Percentiles rank a stretch among this genome's conserved stretches.
Evolutionary conservation across 2,797 vertebrate genomes (phyloP).

Genomic region (Lates japonicus): DNA sequence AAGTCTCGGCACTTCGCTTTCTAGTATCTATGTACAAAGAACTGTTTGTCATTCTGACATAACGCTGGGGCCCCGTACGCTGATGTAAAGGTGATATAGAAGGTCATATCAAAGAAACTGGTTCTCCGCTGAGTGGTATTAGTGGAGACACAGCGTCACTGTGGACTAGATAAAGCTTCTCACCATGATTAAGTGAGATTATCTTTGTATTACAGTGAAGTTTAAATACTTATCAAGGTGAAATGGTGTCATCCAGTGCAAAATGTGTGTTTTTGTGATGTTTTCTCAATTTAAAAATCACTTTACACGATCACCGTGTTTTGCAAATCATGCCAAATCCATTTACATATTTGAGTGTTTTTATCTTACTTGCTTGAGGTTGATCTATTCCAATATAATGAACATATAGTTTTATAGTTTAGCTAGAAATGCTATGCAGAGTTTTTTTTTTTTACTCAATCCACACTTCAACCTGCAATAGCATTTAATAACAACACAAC

Average conservation of each 20-base stretch:
- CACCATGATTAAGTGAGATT: conserved; percentile 40
- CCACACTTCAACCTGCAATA: neutral
- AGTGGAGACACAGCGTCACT: conserved; percentile 23
- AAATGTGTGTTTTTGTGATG: neutral
- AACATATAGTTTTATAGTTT: neutral
- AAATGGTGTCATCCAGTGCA: neutral
- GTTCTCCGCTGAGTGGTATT: conserved; percentile 14
- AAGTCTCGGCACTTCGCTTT: conserved; percentile 78
- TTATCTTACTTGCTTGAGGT: neutral
- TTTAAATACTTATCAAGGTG: conserved; percentile 41
- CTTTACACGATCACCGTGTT: neutral
- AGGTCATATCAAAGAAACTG: conserved; percentile 12
- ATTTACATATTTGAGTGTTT: neutral
- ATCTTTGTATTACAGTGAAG: conserved; percentile 30
- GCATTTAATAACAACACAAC: neutral
- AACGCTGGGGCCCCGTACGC: conserved; percentile 14
- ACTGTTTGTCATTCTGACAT: conserved; percentile 40
- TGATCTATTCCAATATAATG: neutral
- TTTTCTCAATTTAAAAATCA: neutral
- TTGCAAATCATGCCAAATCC: neutral
- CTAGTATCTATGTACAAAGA: conserved; percentile 54
- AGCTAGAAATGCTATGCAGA: neutral
- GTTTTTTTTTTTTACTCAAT: neutral
- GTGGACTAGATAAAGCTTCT: conserved; percentile 34
- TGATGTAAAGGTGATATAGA: conserved; percentile 21